Conservation (phyloP, 2,797 vertebrate genomes). For the Peromyscus attwateri region DNA sequence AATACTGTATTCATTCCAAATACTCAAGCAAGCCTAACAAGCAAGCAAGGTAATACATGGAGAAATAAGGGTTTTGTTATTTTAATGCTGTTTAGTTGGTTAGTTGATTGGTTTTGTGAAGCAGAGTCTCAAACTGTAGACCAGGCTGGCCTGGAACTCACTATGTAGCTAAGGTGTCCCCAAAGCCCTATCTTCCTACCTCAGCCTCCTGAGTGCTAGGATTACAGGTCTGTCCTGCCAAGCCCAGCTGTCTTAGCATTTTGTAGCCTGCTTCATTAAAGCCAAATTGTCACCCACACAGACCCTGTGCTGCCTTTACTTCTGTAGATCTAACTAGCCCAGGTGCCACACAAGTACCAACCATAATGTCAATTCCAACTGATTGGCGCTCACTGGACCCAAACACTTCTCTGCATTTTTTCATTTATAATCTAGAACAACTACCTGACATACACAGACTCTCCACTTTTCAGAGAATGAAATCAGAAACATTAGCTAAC, state of each 20-base stretch:
- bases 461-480: background rate
- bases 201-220: background rate
- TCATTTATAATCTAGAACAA: background rate
- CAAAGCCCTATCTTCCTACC: background rate
- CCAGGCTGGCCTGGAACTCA: background rate
- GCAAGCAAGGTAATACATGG: background rate
- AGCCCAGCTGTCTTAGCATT: background rate
- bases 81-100: background rate
- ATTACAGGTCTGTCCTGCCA: background rate
- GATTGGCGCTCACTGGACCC: background rate
- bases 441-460: background rate
- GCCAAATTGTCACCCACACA: background rate
- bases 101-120: background rate
- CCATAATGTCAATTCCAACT: no score
- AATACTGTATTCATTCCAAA: background rate
- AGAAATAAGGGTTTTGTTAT: background rate
- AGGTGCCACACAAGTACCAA: background rate
- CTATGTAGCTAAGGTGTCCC: background rate
- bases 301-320: background rate
- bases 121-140: background rate
- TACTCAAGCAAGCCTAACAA: background rate
- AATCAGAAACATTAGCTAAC: background rate
- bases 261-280: background rate
- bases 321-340: background rate
- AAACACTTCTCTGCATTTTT: background rate